phyloP scores from a whole-genome alignment of 2,113 vertebrate genomes.

The Peromyscus leucopus region DNA sequence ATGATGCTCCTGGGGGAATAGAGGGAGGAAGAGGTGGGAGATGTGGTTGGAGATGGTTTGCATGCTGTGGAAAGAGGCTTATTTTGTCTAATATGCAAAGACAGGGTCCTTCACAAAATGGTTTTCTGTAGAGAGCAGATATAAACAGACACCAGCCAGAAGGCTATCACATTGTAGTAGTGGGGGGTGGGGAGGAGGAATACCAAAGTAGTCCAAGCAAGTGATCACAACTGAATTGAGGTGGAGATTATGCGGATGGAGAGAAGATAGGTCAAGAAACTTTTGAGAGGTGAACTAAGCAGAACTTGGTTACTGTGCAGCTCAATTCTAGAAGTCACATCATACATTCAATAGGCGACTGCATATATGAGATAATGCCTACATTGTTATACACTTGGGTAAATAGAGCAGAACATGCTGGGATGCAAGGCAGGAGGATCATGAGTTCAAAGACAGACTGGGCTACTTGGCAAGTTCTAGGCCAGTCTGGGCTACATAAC shows the following conservation, averaged over 20 bases:
- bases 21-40: neutral
- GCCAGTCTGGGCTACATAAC: neutral
- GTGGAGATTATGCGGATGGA: neutral
- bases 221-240: neutral
- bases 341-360: neutral
- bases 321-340: constrained; percentile 3
- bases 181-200: neutral
- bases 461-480: neutral
- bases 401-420: neutral
- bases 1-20: neutral
- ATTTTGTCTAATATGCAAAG: neutral
- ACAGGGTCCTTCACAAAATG: neutral
- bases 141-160: neutral
- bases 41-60: neutral
- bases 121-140: neutral
- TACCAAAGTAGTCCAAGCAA: neutral
- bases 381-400: neutral
- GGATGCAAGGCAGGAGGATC: neutral
- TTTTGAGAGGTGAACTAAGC: neutral
- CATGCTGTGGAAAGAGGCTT: neutral
- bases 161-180: neutral
- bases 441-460: neutral
- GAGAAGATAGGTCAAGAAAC: neutral
- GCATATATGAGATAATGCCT: neutral
- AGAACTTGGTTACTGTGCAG: neutral